These are phyloP conservation scores for Goniozus legneri DNA, from an alignment of 1,140 invertebrate species.

Conservation along the genomic window DNA sequence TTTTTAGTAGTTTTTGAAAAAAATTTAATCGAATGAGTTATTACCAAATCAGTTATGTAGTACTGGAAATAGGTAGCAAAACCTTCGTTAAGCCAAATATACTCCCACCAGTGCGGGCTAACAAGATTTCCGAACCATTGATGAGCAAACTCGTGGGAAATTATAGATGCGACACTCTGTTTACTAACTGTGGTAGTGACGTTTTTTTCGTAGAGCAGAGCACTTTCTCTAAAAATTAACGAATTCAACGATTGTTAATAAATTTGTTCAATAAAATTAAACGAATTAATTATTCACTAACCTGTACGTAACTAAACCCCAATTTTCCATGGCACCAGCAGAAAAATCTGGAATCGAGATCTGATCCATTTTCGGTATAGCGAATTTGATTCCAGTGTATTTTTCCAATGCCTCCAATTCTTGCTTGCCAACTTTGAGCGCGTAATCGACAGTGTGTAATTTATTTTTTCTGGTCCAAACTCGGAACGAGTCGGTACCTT, in stretches of 20 bases:
- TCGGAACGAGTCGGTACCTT: conserved; percentile 14
- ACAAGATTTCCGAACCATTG: conserved; percentile 65
- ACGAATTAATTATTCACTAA: conserved; percentile 30
- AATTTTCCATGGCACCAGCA: conserved; percentile 85
- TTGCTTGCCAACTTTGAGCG: conserved; percentile 32
- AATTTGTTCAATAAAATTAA: too few species aligned
- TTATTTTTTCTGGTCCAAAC: conserved; percentile 57
- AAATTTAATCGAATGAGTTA: not conserved
- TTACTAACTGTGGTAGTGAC: conserved; percentile 51
- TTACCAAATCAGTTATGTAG: conserved; percentile 57
- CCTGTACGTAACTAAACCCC: conserved; percentile 65
- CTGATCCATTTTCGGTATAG: conserved; percentile 56
- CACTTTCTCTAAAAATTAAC: conserved; percentile 55
- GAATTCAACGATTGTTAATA: not conserved
- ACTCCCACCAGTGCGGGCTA: conserved; percentile 61
- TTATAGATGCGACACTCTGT: conserved; percentile 56
- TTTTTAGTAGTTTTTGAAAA: not conserved
- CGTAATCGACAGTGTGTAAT: conserved; percentile 52
- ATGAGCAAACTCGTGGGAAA: conserved; percentile 66
- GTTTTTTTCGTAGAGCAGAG: conserved; percentile 55
- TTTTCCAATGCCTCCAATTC: conserved; percentile 28
- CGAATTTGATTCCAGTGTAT: conserved; percentile 23
- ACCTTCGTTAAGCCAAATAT: conserved; percentile 70
- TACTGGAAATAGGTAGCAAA: conserved; percentile 71
- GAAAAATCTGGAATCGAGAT: conserved; percentile 73